These are phyloP conservation scores for Bombus sylvicola DNA, from an alignment of 1,140 invertebrate species.

Conservation along the genomic window DNA sequence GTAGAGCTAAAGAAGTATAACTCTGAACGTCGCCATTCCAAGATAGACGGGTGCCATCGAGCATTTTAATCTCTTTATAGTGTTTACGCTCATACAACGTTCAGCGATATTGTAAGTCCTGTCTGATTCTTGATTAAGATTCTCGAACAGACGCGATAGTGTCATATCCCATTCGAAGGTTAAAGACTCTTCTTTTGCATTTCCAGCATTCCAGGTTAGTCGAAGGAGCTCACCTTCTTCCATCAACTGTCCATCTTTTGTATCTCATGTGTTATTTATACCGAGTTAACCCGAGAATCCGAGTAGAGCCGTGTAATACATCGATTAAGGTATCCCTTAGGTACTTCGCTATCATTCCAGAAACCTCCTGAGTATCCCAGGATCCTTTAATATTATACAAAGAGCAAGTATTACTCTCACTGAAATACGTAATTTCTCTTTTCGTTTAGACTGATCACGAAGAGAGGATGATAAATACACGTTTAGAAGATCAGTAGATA, in stretches of 20 bases:
- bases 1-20: background rate
- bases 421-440: conserved; percentile 35
- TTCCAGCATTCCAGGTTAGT: background rate
- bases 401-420: conserved; percentile 47
- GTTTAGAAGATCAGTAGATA: background rate
- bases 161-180: background rate
- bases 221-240: background rate
- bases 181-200: background rate
- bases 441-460: background rate
- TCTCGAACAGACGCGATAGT: background rate
- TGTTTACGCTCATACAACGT: conserved; percentile 17
- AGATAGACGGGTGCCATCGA: conserved; percentile 52
- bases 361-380: conserved; percentile 25
- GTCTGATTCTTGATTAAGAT: background rate
- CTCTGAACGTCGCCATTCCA: conserved; percentile 38
- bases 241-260: background rate
- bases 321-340: conserved; percentile 11
- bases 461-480: background rate
- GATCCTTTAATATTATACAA: conserved; percentile 37
- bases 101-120: background rate
- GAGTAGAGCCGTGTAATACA: background rate
- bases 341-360: conserved; percentile 23
- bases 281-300: background rate
- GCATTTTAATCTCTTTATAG: conserved; percentile 32
- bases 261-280: conserved; percentile 2